These are phyloP conservation scores for Lepidonotus clava DNA, from an alignment of 2,888 invertebrate species.

Conservation along the genomic window DNA sequence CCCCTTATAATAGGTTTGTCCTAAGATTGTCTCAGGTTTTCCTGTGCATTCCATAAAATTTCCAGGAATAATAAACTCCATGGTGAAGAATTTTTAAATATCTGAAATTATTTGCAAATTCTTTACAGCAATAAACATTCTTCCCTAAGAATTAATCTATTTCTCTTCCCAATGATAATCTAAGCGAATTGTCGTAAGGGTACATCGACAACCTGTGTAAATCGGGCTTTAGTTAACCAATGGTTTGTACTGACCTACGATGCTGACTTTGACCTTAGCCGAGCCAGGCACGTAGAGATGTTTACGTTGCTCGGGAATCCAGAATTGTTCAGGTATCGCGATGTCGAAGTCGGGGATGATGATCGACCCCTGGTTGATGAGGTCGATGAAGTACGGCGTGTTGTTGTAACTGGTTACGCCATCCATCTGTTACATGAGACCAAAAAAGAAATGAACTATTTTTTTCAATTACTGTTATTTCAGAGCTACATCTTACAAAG, in stretches of 20 bases:
- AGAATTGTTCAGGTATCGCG: slow-evolving; percentile 93
- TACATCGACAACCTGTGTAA: no score
- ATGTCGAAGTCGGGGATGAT: slow-evolving; percentile 97
- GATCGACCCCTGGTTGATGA: slow-evolving; percentile 89
- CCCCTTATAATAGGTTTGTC: no score
- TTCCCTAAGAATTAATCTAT: no score
- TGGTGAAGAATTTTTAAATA: no score
- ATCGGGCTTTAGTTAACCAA: no score
- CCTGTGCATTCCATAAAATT: no score
- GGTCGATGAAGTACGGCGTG: slow-evolving; percentile 93
- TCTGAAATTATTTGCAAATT: neutral
- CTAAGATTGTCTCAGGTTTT: no score
- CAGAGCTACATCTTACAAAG: no score
- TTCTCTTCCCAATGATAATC: neutral
- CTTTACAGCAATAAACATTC: neutral
- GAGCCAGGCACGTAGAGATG: slow-evolving; percentile 97
- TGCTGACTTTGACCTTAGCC: slow-evolving; percentile 84
- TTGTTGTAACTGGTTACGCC: slow-evolving; percentile 95
- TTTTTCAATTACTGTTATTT: no score
- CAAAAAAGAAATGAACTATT: neutral
- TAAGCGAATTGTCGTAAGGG: neutral
- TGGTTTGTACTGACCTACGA: slow-evolving; percentile 82
- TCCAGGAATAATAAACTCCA: no score
- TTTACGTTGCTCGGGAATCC: slow-evolving; percentile 93
- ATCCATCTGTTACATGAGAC: slow-evolving; percentile 83